Conservation (phyloP, 2,797 vertebrate species). For the Coregonus ussuriensis region DNA sequence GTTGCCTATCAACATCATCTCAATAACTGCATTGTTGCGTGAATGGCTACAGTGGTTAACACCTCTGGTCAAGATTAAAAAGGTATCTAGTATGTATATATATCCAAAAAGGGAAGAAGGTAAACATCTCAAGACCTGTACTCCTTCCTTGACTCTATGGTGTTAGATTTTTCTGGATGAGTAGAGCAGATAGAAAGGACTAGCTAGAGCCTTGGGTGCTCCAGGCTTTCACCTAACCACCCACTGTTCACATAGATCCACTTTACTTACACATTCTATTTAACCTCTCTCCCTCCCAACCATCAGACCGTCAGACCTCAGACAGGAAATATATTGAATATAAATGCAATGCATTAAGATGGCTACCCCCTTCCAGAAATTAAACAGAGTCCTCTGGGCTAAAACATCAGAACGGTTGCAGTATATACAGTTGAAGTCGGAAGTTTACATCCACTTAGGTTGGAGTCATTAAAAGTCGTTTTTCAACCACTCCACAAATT, state of each 20-base stretch:
- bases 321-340: not conserved
- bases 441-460: too few species aligned
- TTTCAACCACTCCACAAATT: too few species aligned
- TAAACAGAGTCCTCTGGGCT: slow-evolving; percentile 2
- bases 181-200: not conserved
- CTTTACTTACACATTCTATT: not conserved
- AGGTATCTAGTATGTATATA: not conserved
- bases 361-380: slow-evolving; percentile 11
- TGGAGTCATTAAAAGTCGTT: too few species aligned
- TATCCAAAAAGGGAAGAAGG: not conserved
- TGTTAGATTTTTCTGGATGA: not conserved
- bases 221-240: not conserved
- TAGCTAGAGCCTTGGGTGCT: not conserved
- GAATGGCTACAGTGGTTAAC: not conserved
- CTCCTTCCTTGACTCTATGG: not conserved
- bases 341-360: slow-evolving; percentile 1
- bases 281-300: not conserved
- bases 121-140: not conserved
- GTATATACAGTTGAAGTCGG: too few species aligned
- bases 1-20: not conserved
- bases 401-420: not conserved
- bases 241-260: not conserved
- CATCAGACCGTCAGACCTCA: not conserved
- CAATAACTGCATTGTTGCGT: not conserved
- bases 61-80: not conserved